Evolutionary conservation across 2,797 vertebrate genomes (phyloP), one percentile per base, ranked within the genome.

Genomic region (Pangasius mekongensis): DNA sequence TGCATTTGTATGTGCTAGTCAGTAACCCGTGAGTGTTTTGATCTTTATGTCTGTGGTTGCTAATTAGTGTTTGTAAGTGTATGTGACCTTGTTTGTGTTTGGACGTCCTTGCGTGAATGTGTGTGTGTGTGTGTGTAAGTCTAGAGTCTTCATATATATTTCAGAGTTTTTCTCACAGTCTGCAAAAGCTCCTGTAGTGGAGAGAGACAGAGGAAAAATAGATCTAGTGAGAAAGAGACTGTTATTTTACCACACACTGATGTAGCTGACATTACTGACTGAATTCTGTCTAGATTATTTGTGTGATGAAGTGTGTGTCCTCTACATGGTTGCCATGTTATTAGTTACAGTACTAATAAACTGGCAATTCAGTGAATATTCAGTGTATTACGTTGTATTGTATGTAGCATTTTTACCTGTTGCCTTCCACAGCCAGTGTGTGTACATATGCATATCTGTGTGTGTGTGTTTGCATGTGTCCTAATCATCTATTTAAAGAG

Each of bases 401-500:
- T 60, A 81, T 69, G 66, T 71, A 60, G 67, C 66, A 83, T 20
- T 84, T 86, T 43, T 49, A 36, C 18, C 43, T 80, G 76, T 60
- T 83, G 56, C 36, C 36, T 52, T 74, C n/a, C 39, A 83, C 81
- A 49, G 64, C 33, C 66, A 60, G 87, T 87, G 87, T 89, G 56
- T 89, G 73, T 67, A 54, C 47, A 64, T 43, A 27, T 77, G 49
- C 16, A 16, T 69, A 36, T 67, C 52, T 84, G 56, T 87, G 73
- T 88, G 58, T 83, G 30, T 76, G 54, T 84, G 76, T 89, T 86
- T 73, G 73, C n/a, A 71, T 85, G 87, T 56, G 83, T 89, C 33
- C 78, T 86, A 54, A 89, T 89, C 18, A 66, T 52, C 22, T 54
- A 11, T 90, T 92, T 92, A 91, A 82, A 64, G 91, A 60, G 92